Conservation (phyloP, 2,113 vertebrate species). For the western clawed frog (Xenopus tropicalis) region UCB_Xtro_10.0 CM004445.2:148734501-148735000, state of each 20-base stretch:
- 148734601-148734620: conserved; percentile 5
- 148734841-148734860: conserved; percentile 31
- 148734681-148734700: neutral
- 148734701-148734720: conserved; percentile 50
- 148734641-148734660: conserved; percentile 18
- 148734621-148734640: conserved; percentile 48
- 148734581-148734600: conserved; percentile 24
- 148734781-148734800: conserved; percentile 37
- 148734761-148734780: neutral
- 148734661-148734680: conserved; percentile 21
- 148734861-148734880: conserved; percentile 19
- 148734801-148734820: conserved; percentile 47
- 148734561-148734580: neutral
- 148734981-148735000: conserved; percentile 52
- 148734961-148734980: neutral
- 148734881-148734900: neutral
- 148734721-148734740: rapidly evolving
- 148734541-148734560: neutral
- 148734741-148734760: neutral
- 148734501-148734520: neutral
- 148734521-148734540: conserved; percentile 44
- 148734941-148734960: conserved; percentile 50
- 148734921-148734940: conserved; percentile 30
- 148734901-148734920: conserved; percentile 3
- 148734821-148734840: neutral